These are phyloP conservation scores for Acarapis woodi DNA, from an alignment of 1,140 invertebrate genomes.

Conservation along the genomic window DNA sequence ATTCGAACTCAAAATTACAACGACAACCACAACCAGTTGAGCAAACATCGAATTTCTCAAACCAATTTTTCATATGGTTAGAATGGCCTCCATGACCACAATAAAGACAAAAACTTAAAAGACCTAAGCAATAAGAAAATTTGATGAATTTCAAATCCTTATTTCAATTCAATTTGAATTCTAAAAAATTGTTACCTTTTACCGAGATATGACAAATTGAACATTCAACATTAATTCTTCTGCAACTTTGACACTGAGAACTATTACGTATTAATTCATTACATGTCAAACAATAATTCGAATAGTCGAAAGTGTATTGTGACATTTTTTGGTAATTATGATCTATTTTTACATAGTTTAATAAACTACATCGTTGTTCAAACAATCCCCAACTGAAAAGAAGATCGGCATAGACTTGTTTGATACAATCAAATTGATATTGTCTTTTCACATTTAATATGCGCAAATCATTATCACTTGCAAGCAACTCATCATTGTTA, in stretches of 20 bases:
- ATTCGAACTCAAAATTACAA: too few species aligned
- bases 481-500: too few species aligned
- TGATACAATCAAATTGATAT: slow-evolving; percentile 2
- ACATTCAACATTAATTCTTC: neutral
- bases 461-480: neutral
- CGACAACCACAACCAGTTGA: slow-evolving; percentile 61
- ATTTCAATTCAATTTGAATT: slow-evolving; percentile 7
- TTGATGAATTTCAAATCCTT: slow-evolving; percentile 39
- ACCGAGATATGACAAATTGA: neutral
- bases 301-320: slow-evolving; percentile 5
- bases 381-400: slow-evolving; percentile 50
- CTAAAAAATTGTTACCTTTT: neutral
- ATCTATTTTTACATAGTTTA: slow-evolving; percentile 37
- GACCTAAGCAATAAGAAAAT: slow-evolving; percentile 26
- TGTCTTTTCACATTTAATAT: neutral
- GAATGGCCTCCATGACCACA: slow-evolving; percentile 62
- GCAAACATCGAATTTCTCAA: slow-evolving; percentile 30
- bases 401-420: slow-evolving; percentile 44
- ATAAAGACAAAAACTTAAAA: slow-evolving; percentile 9
- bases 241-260: neutral
- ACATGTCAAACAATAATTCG: slow-evolving; percentile 4
- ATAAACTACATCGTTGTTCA: slow-evolving; percentile 44
- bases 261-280: neutral
- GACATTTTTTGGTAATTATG: slow-evolving; percentile 19
- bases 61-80: slow-evolving; percentile 48